Evolutionary conservation across 2,113 vertebrate genomes (phyloP).

Genomic region (Sciurus niger): DNA sequence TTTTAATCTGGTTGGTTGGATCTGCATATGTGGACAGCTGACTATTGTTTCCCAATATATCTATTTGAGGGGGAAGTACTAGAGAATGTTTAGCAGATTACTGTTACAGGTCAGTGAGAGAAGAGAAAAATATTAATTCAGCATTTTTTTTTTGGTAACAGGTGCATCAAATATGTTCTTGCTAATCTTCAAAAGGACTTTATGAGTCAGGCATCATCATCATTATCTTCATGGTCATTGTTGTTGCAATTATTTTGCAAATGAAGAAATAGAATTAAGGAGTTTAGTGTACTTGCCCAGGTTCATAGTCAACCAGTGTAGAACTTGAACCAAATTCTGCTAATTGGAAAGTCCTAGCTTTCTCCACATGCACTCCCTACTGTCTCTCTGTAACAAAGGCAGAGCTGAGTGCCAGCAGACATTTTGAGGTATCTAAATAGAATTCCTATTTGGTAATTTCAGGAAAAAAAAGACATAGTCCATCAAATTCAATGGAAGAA

Average conservation of each 20-base stretch:
- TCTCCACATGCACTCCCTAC: rapidly evolving
- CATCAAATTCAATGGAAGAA: not conserved
- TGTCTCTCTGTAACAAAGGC: not conserved
- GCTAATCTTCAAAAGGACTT: not conserved
- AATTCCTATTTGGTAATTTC: not conserved
- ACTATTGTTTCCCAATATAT: not conserved
- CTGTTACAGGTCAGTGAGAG: no score
- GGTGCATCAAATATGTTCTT: not conserved
- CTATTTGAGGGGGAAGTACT: not conserved
- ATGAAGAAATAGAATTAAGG: not conserved
- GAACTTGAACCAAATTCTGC: not conserved
- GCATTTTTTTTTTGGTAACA: not conserved
- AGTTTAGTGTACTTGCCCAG: not conserved
- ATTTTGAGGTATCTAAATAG: not conserved
- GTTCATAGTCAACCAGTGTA: not conserved
- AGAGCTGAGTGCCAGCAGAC: no score
- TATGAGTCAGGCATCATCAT: not conserved
- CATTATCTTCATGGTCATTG: rapidly evolving
- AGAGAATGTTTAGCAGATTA: not conserved
- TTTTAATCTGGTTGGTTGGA: not conserved
- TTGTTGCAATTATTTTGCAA: not conserved
- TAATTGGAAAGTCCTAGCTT: not conserved
- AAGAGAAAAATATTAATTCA: not conserved
- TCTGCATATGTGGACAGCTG: not conserved
- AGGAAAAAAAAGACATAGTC: not conserved